Base-by-base conservation (phyloP, 2,113 vertebrate genomes). In the Cololabis saira region DNA sequence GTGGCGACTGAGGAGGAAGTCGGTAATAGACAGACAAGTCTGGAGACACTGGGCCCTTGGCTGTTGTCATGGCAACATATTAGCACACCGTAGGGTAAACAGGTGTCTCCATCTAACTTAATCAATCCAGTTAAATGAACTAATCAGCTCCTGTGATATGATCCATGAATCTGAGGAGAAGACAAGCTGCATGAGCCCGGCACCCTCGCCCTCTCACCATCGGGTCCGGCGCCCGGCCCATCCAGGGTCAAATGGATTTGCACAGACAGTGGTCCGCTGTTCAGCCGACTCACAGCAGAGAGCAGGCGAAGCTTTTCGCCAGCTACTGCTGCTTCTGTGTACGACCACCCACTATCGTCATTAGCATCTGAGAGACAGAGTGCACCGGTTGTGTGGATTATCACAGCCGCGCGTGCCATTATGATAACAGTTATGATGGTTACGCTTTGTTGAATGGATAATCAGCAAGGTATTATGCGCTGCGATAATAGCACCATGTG, bases 391-490 rank as follows among this genome's bases (percentile, higher is more conserved):
- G 63, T 78, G 76, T 75, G 77, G 90, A 90, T 91, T 89, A 89
- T 83, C 78, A 68, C 72, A 63, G 80, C 74, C 61, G 8, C 58
- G n/a, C 50, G 5, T 55, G 73, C 83, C 79, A 91, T 89, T 89
- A 90, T 83, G 80, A 84, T 87, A 90, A 87, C 84, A 67, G 84
- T 83, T 82, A 81, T 30, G 78, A 77, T 85, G 80, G 84, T 78
- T 80, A 74, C 77, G 74, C 81, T 80, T 84, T 78, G 57, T 56
- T 87, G 89, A 90, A 91, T 79, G 73, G 90, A 87, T 90, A 90
- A 91, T 91, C 90, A 90, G 86, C 72, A 65, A 85, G 89, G 87
- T 90, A 91, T 90, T 91, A 89, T 90, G 67, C 79, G 77, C 87
- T 71, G 80, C 67, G 76, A 90, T 88, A 90, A 87, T 88, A 78